A percentile compares a stretch with the other conserved stretches of the same genome.
These are phyloP conservation scores for Rhodophaea formosa DNA, from an alignment of 2,888 invertebrate genomes.

Conservation along the genomic window DNA sequence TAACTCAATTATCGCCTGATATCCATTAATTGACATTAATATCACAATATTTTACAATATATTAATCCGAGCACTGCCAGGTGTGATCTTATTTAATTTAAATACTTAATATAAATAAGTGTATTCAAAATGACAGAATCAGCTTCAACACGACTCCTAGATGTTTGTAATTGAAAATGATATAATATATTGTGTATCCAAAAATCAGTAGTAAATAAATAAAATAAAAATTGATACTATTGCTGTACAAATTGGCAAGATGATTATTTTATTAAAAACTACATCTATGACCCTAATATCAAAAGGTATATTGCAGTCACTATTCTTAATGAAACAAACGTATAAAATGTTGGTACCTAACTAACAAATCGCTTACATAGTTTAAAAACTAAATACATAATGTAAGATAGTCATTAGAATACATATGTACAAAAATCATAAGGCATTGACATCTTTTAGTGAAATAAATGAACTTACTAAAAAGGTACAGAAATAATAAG, in stretches of 20 bases:
- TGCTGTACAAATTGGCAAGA: neutral
- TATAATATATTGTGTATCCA: neutral
- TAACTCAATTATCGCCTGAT: neutral
- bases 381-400: neutral
- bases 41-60: neutral
- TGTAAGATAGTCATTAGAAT: neutral
- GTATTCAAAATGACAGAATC: neutral
- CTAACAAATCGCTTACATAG: neutral
- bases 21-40: neutral
- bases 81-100: neutral
- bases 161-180: neutral
- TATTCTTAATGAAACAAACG: neutral
- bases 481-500: neutral
- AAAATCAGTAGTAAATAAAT: neutral
- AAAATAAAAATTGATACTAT: neutral
- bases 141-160: neutral
- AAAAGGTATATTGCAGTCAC: neutral
- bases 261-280: neutral
- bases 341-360: neutral
- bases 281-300: neutral
- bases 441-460: neutral
- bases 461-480: neutral
- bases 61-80: neutral
- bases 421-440: neutral
- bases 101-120: neutral